phyloP scores from a whole-genome alignment of 2,113 vertebrate genomes.

The Percina caprodes region DNA sequence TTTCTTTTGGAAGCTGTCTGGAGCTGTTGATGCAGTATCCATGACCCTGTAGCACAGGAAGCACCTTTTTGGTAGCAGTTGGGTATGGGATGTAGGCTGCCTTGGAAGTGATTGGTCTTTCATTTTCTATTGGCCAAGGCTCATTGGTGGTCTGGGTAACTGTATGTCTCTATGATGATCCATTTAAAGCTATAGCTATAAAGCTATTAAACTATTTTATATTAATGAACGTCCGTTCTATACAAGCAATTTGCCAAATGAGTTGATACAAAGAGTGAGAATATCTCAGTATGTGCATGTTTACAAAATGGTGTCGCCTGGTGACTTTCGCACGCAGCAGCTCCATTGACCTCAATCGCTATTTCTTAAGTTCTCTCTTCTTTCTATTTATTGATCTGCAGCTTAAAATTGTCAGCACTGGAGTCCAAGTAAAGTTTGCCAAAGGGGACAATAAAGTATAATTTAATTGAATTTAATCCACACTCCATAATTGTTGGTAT shows the following conservation, averaged over 20 bases:
- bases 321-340: no score
- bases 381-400: no score
- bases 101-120: not conserved
- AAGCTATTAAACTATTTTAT: no score
- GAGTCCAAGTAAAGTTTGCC: no score
- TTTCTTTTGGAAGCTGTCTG: not conserved
- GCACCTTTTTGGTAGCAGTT: not conserved
- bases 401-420: no score
- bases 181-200: not conserved
- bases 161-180: not conserved
- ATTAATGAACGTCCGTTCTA: no score
- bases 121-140: not conserved
- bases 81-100: not conserved
- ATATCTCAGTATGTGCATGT: not conserved
- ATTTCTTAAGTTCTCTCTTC: no score
- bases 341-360: no score
- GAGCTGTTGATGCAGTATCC: not conserved
- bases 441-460: no score
- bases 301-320: not conserved
- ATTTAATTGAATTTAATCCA: no score
- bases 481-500: constrained; percentile 1
- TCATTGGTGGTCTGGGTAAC: not conserved
- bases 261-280: no score
- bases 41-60: constrained; percentile 1
- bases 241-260: no score